Conservation (phyloP, 2,888 invertebrate species). For the Bellardia bayeri region DNA sequence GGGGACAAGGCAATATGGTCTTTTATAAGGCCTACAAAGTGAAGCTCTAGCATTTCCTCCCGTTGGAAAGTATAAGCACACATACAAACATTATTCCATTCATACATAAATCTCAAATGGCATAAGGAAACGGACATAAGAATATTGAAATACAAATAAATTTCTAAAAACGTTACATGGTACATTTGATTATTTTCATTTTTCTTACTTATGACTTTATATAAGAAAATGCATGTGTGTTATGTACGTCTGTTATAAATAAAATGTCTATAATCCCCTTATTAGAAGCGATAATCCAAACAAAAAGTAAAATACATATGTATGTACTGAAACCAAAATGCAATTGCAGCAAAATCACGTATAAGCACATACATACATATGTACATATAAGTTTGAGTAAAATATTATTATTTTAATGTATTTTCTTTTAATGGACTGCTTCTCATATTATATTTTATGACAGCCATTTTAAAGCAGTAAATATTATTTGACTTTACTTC, state of each 20-base stretch:
- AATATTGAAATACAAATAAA: background rate
- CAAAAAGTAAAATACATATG: background rate
- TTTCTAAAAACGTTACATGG: conserved; percentile 7
- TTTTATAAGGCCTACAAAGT: too few relatives aligned
- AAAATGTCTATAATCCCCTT: conserved; percentile 63
- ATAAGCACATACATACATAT: conserved; percentile 38
- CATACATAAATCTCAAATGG: background rate
- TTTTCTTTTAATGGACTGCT: conserved; percentile 56
- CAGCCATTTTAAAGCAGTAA: conserved; percentile 33
- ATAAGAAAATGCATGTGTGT: background rate
- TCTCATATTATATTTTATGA: conserved; percentile 27
- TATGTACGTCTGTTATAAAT: background rate
- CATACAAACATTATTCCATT: background rate
- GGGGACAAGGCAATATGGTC: too few relatives aligned
- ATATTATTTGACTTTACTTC: background rate
- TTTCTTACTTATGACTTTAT: background rate
- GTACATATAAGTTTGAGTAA: conserved; percentile 42
- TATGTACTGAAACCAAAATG: conserved; percentile 32
- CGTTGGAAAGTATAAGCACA: background rate
- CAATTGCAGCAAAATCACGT: conserved; percentile 71
- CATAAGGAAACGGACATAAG: background rate
- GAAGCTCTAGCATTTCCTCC: too few relatives aligned
- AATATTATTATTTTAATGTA: conserved; percentile 53
- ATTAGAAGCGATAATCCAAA: conserved; percentile 39
- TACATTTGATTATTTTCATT: conserved; percentile 13